Evolutionary conservation across 2,113 vertebrate species (phyloP).

Genomic region (Reinhardtius hippoglossoides): DNA sequence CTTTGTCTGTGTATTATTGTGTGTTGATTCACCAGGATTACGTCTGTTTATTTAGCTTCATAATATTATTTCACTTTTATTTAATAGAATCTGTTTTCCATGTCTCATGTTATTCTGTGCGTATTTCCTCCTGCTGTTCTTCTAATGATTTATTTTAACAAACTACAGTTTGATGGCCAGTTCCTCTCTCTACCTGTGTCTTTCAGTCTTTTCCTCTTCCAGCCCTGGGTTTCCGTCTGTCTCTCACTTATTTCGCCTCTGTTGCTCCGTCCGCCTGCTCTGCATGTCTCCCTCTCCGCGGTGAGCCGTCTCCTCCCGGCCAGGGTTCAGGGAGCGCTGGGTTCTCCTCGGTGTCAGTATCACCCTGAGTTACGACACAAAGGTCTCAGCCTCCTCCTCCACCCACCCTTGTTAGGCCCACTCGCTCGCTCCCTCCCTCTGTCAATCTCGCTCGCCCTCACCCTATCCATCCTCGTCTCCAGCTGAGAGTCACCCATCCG

Average conservation of each 20-base stretch:
- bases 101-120: neutral
- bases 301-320: slow-evolving; percentile 47
- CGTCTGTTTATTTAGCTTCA: neutral
- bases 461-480: slow-evolving; percentile 72
- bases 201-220: neutral
- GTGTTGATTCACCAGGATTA: slow-evolving; percentile 2
- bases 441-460: slow-evolving; percentile 64
- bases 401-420: slow-evolving; percentile 64
- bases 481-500: slow-evolving; percentile 82
- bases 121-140: neutral
- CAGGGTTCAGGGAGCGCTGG: slow-evolving; percentile 55
- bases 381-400: slow-evolving; percentile 71
- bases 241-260: slow-evolving; percentile 20
- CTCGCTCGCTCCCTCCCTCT: slow-evolving; percentile 61
- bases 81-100: neutral
- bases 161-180: neutral
- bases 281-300: slow-evolving; percentile 29
- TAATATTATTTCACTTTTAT: slow-evolving; percentile 17
- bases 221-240: slow-evolving; percentile 1
- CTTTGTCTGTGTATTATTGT: slow-evolving; percentile 10
- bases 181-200: neutral
- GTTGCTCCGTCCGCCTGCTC: slow-evolving; percentile 10
- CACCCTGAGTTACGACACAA: slow-evolving; percentile 76
- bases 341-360: slow-evolving; percentile 71
- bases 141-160: neutral